These are phyloP conservation scores for Nothocercus nigrocapillus DNA, from an alignment of 2,113 vertebrate species.

Conservation along the genomic window DNA sequence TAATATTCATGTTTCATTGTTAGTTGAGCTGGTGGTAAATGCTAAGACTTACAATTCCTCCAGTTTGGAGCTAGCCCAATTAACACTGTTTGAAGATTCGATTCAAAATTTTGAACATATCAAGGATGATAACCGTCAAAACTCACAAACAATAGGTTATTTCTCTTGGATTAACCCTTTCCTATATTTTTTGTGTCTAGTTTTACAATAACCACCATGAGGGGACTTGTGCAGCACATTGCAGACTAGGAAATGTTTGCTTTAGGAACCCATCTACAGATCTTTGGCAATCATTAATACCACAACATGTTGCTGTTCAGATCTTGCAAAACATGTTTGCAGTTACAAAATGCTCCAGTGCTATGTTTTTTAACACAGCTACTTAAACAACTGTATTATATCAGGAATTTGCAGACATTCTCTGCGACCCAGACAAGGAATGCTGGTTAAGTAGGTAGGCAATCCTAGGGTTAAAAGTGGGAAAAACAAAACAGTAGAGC, in stretches of 20 bases:
- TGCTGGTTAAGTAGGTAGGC: not conserved
- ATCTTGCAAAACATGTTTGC: not conserved
- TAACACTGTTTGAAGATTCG: not conserved
- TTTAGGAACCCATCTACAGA: not conserved
- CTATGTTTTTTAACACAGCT: not conserved
- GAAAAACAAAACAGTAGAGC: not conserved
- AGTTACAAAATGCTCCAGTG: not conserved
- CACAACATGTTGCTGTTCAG: not conserved
- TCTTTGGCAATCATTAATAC: not conserved
- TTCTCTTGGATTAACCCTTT: not conserved
- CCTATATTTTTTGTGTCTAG: not conserved
- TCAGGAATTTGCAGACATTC: not conserved
- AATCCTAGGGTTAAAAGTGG: not conserved
- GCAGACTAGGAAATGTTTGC: not conserved
- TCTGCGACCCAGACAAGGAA: not conserved
- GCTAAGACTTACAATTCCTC: not conserved
- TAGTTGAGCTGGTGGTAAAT: not conserved
- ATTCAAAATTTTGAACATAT: not conserved
- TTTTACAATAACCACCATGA: fast-evolving
- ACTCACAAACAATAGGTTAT: fast-evolving
- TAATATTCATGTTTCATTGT: not conserved
- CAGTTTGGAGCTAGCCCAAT: not conserved
- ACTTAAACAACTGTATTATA: not conserved
- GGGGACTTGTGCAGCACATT: fast-evolving
- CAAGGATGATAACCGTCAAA: not conserved